phyloP scores from a whole-genome alignment of 2,797 vertebrate species.

The Arnoldichthys spilopterus region DNA sequence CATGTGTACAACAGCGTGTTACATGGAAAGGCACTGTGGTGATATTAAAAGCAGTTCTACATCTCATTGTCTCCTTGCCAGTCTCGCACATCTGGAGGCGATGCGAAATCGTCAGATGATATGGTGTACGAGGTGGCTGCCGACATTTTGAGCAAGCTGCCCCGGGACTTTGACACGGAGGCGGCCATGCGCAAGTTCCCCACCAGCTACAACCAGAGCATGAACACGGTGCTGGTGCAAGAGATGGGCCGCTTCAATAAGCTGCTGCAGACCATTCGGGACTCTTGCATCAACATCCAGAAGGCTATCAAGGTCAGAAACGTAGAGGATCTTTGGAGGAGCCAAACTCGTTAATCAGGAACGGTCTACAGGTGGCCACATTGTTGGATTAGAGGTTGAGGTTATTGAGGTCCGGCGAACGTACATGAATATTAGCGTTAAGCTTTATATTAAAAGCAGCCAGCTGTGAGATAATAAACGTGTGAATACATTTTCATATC shows the following conservation, averaged over 20 bases:
- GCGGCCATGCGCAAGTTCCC: conserved; percentile 83
- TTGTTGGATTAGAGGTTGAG: not conserved
- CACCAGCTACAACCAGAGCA: conserved; percentile 87
- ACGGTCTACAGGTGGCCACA: not conserved
- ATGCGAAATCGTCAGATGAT: conserved; percentile 84
- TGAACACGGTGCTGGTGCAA: conserved; percentile 92
- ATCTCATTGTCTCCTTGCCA: conserved; percentile 62
- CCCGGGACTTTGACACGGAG: conserved; percentile 83
- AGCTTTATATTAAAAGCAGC: not conserved
- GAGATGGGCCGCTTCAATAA: conserved; percentile 94
- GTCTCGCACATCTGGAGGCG: conserved; percentile 81
- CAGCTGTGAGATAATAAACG: not conserved
- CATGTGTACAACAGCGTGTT: not conserved
- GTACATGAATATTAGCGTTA: no score
- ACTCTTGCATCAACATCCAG: conserved; percentile 86
- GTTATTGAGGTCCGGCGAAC: not conserved
- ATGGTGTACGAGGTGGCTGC: conserved; percentile 86
- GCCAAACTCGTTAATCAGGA: not conserved
- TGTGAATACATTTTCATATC: not conserved
- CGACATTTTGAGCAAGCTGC: conserved; percentile 87
- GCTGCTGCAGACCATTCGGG: conserved; percentile 79
- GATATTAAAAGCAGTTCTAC: not conserved
- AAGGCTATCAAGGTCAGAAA: conserved; percentile 87
- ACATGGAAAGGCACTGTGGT: not conserved
- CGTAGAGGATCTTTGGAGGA: not conserved